phyloP scores from a whole-genome alignment of 2,113 vertebrate genomes.

The Columbina picui region DNA sequence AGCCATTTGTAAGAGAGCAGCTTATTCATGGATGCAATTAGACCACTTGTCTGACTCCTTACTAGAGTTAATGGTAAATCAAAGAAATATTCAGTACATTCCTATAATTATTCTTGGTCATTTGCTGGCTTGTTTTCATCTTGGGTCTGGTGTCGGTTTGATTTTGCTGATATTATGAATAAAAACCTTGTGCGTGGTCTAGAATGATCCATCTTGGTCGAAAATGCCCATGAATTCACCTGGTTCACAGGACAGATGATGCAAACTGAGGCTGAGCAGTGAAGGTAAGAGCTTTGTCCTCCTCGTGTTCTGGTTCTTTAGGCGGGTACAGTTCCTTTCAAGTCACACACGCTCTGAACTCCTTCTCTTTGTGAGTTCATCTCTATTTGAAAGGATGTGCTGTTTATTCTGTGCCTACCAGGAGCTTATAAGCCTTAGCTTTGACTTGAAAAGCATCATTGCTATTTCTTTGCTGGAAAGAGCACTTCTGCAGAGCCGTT shows the following conservation, averaged over 20 bases:
- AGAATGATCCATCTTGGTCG: accelerated
- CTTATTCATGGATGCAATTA: constrained; percentile 14
- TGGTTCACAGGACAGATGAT: neutral
- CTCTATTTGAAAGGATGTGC: neutral
- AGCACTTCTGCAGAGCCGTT: neutral
- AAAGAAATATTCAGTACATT: constrained; percentile 5
- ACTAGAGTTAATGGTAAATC: constrained; percentile 12
- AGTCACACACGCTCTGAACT: neutral
- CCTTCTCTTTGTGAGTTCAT: neutral
- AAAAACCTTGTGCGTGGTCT: neutral
- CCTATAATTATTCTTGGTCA: neutral
- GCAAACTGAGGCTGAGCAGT: neutral
- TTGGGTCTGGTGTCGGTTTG: neutral
- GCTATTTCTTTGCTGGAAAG: neutral
- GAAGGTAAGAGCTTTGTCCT: neutral
- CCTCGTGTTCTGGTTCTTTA: neutral
- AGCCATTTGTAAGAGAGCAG: neutral
- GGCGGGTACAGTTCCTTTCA: neutral
- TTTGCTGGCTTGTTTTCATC: neutral
- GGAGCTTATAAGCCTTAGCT: neutral
- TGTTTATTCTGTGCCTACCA: neutral
- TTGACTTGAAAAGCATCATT: neutral
- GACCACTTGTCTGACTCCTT: constrained; percentile 2
- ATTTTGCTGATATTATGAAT: neutral
- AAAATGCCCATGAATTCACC: neutral